Base-by-base conservation (phyloP, 2,888 invertebrate genomes). In the Nemurella pictetii region DNA sequence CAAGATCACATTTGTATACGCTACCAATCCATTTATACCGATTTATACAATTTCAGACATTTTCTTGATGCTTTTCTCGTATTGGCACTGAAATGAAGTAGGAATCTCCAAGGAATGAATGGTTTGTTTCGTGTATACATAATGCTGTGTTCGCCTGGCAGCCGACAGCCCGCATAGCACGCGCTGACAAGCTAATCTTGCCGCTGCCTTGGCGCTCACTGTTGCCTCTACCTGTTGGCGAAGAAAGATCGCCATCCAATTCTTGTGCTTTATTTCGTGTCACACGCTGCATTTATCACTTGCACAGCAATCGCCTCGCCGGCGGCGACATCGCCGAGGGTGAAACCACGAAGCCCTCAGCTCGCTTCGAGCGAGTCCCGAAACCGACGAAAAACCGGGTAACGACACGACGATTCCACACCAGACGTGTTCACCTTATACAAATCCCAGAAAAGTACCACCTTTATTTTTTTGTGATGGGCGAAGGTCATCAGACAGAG, bases 141-240 rank as follows among this genome's bases (percentile, higher is more conserved):
- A n/a, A n/a, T n/a, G n/a, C n/a, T n/a, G n/a, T 12, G 35, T 32
- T 29, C 27, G 35, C 26, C 26, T 26, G 26, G 29, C 55, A 26
- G 72, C 83, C 27, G 35, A 36, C 26, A 32, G 30, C 27, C 55
- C 55, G 83, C 83, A 73, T 26, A 32, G 55, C 20, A 20, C 20
- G 25, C 27, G 77, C 30, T 84, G 84, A 84, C 84, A 84, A n/a
- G 32, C 35, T 84, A 84, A 84, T 84, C 84, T 84, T 84, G 75
- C 77, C 77, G 84, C 15, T n/a, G 35, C 29, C 20, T 25, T 20
- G 29, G 81, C 26, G 74, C 73, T n/a, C 26, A 7, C n/a, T 72
- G 20, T 28, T 72, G 27, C 29, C 55, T 82, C 25, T 55, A 82
- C 82, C 82, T 82, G 82, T 55, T 55, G 55, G 55, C 25, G 7